Evolutionary conservation across 2,888 invertebrate species (phyloP).

Genomic region (Meiosimyza platycephala): DNA sequence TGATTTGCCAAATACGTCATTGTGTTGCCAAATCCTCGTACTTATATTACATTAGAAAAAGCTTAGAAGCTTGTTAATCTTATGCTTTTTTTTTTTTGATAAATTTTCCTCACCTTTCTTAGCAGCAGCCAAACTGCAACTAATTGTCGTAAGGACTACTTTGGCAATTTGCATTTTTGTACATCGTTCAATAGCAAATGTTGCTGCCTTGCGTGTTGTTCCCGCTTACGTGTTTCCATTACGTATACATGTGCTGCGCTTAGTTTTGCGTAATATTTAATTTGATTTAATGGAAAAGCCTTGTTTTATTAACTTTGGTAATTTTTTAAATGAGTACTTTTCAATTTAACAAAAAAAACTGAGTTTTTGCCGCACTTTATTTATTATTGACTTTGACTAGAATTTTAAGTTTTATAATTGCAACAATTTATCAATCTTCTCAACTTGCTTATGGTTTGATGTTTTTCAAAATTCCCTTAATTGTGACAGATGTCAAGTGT

Average conservation of each 20-base stretch:
- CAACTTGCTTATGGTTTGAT: too few species aligned
- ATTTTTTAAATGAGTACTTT: too few species aligned
- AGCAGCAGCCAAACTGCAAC: background rate
- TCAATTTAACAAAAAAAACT: too few species aligned
- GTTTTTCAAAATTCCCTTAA: too few species aligned
- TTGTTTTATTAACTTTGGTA: conserved; percentile 1
- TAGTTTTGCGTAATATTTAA: conserved; percentile 23
- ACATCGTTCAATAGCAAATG: background rate
- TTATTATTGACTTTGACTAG: too few species aligned
- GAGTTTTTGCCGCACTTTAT: too few species aligned
- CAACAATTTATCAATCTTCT: too few species aligned
- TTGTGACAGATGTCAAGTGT: conserved; percentile 29
- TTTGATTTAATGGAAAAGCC: conserved; percentile 24
- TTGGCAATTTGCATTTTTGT: background rate
- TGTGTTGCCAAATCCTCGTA: conserved; percentile 14
- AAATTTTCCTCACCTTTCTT: background rate
- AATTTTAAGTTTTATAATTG: too few species aligned
- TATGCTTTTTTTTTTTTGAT: background rate
- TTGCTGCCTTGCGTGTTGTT: conserved; percentile 18
- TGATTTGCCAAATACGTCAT: conserved; percentile 32
- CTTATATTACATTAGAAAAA: background rate
- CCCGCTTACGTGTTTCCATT: conserved; percentile 4
- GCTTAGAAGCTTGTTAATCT: background rate
- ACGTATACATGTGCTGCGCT: background rate
- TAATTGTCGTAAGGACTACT: background rate